Evolutionary conservation across 1,140 invertebrate species (phyloP), one percentile per base, ranked within the genome.

Genomic region (Hylaeus volcanicus): DNA sequence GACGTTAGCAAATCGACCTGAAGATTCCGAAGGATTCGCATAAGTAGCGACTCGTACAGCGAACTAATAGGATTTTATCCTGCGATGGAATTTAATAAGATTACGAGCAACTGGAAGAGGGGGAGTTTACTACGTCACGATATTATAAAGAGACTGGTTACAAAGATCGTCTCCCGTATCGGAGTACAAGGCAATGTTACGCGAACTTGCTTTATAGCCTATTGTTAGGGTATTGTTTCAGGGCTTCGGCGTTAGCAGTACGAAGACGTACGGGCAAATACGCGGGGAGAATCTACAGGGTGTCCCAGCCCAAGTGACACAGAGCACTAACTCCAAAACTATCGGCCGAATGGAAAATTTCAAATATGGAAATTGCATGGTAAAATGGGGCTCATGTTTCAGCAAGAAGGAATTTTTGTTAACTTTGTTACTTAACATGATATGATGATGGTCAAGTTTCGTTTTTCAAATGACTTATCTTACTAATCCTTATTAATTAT

Each of bases 221-320:
- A 86, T 86, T 86, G 81, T 86, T 64, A 26, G 55, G 12, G 48
- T 70, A 69, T 77, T 81, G 65, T 79, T 74, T 74, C 70, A 74
- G 14, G 51, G 14, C 48, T 65, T 73, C 1, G 60, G 26, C 5
- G 60, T 55, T 37, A 45, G 15, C n/a, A 9, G 39, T 8, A 37
- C n/a, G 64, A 9, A 9, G 41, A 56, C 51, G 8, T 15, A n/a
- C n/a, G 65, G 3, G 9, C 55, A 3, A 74, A 64, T 53, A 11
- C n/a, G 2, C 68, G 15, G 3, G 26, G n/a, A 45, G 26, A 37
- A 73, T 79, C 51, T 64, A 79, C 65, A 79, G 70, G 26, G 26
- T 26, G 26, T 26, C 26, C 0, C 26, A 26, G 26, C 26, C 26
- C 26, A 26, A 26, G 26, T 26, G 26, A 26, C 26, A 26, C 26